These are phyloP conservation scores for Calyptommatus sinebrachiatus DNA, from an alignment of 2,113 vertebrate species.

Conservation along the genomic window DNA sequence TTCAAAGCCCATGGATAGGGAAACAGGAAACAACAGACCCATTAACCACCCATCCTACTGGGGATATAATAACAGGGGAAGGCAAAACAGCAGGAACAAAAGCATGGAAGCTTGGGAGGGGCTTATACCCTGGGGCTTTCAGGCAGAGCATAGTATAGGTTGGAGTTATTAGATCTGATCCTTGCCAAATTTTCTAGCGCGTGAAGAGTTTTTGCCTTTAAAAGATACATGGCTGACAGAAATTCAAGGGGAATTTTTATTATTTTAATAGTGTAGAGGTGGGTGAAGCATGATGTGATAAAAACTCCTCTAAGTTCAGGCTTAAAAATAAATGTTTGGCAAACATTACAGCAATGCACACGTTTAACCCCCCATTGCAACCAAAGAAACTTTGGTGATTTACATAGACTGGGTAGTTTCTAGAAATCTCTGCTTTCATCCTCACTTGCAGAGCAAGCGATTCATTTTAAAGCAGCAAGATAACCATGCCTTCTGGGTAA, in stretches of 20 bases:
- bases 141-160: not conserved
- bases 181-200: not conserved
- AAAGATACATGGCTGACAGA: not conserved
- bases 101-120: not conserved
- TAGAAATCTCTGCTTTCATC: not conserved
- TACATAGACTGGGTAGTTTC: not conserved
- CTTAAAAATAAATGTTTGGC: not conserved
- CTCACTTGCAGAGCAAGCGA: not conserved
- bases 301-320: not conserved
- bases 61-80: slow-evolving; percentile 26
- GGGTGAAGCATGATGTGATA: not conserved
- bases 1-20: slow-evolving; percentile 27
- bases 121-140: not conserved
- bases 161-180: not conserved
- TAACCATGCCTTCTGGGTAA: not conserved
- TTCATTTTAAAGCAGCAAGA: not conserved
- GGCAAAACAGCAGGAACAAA: slow-evolving; percentile 33
- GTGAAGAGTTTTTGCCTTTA: not conserved
- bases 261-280: too few species aligned
- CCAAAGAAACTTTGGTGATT: not conserved
- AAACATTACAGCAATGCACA: not conserved
- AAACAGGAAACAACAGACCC: slow-evolving; percentile 31
- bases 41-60: slow-evolving; percentile 22
- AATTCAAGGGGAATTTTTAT: not conserved
- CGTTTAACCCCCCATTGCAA: not conserved